Evolutionary conservation across 2,888 invertebrate genomes (phyloP), one percentile per base, ranked within the genome.

Genomic region (Plebejus melissa): DNA sequence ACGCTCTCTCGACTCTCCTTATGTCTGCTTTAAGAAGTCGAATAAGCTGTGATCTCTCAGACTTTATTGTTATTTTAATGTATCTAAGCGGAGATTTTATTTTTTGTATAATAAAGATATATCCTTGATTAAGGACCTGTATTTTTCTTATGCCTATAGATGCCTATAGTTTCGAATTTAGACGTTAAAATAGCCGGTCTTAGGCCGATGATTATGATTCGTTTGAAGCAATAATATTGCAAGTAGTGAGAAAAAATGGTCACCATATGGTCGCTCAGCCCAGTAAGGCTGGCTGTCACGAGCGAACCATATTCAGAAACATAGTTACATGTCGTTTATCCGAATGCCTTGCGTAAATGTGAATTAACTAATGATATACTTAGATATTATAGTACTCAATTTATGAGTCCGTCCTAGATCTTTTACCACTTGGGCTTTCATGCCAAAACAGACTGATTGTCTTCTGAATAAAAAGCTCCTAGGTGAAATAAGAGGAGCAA

Each of bases 291-390:
- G 16, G 74, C 65, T 16, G 65, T 74, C 28, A 46, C 41, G 46
- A 74, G 32, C 32, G n/a, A 32, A 16, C 65, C 74, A 28, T 71
- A 71, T 71, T 46, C 46, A 46, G 71, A 41, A 22, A 13, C 9
- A 71, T 41, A 46, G 41, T 38, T 46, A 50, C 28, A 50, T 28
- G 11, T 9, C 46, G 71, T 38, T 69, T 38, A 36, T 69, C 5
- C 69, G 69, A 28, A 60, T 60, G 11, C 60, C 22, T 60, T 60
- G 60, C 60, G 60, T 22, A 60, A 60, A 22, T 22, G 60, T 28
- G 28, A 60, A 60, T 11, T 60, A 60, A 28, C 9, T 22, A 11
- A 22, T 58, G 58, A 22, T 22, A 22, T 22, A 22, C 22, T n/a
- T 58, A 58, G 22, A 58, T 22, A 54, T 54, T 54, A 54, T 54